These are phyloP conservation scores for Lontra canadensis DNA, from an alignment of 2,113 vertebrate genomes.

Conservation along the genomic window DNA sequence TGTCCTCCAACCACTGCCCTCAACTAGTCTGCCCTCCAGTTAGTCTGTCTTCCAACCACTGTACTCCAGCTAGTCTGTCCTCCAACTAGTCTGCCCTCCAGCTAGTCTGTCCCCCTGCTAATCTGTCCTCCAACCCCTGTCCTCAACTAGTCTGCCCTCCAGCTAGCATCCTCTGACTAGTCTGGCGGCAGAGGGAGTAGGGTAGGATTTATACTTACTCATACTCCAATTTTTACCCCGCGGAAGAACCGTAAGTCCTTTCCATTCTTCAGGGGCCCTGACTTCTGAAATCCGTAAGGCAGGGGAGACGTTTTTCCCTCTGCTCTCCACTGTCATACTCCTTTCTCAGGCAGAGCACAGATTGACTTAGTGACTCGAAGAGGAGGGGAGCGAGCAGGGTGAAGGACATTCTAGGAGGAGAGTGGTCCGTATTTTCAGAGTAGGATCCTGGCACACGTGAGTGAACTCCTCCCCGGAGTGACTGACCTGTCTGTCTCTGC, in stretches of 20 bases:
- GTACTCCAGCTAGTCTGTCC: background rate
- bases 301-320: background rate
- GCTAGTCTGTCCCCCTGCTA: too few species aligned
- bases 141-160: too few species aligned
- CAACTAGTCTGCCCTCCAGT: background rate
- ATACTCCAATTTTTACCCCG: background rate
- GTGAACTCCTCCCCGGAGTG: background rate
- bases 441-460: rapidly evolving
- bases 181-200: too few species aligned
- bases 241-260: background rate
- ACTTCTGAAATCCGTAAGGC: background rate
- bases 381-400: background rate
- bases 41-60: background rate
- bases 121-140: too few species aligned
- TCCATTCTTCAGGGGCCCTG: background rate
- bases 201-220: background rate
- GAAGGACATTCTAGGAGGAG: background rate
- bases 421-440: background rate
- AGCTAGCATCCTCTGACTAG: too few species aligned
- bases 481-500: background rate
- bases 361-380: background rate
- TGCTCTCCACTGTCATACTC: rapidly evolving
- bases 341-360: background rate
- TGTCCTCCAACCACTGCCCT: too few species aligned
- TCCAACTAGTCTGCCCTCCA: background rate